Conservation (phyloP, 2,113 vertebrate genomes). For the Leiothrix lutea region DNA sequence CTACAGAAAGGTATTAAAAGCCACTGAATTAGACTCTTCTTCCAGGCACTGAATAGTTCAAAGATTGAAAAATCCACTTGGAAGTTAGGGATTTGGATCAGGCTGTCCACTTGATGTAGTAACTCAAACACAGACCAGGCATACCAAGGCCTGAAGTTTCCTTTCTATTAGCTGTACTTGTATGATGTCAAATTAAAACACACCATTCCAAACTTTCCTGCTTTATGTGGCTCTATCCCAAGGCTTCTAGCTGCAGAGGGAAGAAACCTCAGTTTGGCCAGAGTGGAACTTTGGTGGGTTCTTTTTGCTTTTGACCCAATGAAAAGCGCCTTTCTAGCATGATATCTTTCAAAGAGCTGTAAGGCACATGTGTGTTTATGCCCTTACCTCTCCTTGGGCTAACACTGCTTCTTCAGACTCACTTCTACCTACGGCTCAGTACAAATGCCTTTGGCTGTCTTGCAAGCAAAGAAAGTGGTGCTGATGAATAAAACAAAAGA, state of each 20-base stretch:
- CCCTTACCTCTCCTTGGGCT: background rate
- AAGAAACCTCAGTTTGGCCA: background rate
- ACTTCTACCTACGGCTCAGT: background rate
- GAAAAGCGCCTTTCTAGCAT: background rate
- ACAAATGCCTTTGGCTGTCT: background rate
- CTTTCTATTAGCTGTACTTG: background rate
- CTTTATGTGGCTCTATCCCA: background rate
- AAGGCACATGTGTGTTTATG: fast-evolving
- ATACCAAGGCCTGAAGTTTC: background rate
- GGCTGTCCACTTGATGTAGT: background rate
- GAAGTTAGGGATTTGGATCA: background rate
- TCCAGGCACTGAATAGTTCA: background rate
- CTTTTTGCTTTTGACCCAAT: background rate
- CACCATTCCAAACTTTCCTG: fast-evolving
- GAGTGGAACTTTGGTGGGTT: background rate
- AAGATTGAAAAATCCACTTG: background rate
- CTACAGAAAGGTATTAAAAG: background rate
- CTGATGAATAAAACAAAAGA: conserved; percentile 35
- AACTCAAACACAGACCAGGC: background rate
- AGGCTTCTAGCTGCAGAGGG: background rate
- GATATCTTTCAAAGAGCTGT: background rate
- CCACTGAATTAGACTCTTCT: background rate
- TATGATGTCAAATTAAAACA: background rate
- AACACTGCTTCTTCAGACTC: background rate
- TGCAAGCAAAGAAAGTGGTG: background rate